Evolutionary conservation across 2,797 vertebrate genomes (phyloP).

Genomic region (Tapera naevia): DNA sequence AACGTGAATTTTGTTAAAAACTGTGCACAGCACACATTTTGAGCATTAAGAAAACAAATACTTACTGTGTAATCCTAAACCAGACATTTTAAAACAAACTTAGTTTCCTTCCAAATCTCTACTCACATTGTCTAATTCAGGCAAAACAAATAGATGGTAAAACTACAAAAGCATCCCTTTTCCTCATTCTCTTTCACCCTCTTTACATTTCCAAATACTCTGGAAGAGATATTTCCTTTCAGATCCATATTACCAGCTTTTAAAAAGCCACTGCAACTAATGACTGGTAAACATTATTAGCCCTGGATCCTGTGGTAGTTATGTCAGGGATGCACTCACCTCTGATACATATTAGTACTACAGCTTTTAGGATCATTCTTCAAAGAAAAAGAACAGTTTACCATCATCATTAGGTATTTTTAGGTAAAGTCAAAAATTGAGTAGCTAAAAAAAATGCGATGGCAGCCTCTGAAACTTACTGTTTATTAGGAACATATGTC

Average conservation of each 20-base stretch:
- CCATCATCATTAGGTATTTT: background rate
- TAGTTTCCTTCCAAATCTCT: background rate
- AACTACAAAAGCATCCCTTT: background rate
- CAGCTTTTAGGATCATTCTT: background rate
- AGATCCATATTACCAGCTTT: background rate
- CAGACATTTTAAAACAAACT: background rate
- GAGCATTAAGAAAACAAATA: background rate
- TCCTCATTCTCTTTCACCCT: background rate
- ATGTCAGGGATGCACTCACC: rapidly evolving
- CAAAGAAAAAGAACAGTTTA: background rate
- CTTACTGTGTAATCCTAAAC: background rate
- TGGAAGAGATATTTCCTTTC: background rate
- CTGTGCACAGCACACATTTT: background rate
- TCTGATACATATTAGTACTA: background rate
- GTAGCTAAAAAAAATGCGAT: background rate
- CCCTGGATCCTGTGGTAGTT: background rate
- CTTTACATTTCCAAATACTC: background rate
- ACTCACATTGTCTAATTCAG: background rate
- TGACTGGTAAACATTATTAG: background rate
- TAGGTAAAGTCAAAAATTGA: background rate
- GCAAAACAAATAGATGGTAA: background rate
- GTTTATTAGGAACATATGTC: background rate
- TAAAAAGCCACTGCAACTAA: background rate
- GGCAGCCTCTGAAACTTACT: background rate
- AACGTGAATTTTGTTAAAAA: background rate